These are phyloP conservation scores for Tragelaphus strepsiceros DNA, from an alignment of 2,113 vertebrate species.

Conservation along the genomic window DNA sequence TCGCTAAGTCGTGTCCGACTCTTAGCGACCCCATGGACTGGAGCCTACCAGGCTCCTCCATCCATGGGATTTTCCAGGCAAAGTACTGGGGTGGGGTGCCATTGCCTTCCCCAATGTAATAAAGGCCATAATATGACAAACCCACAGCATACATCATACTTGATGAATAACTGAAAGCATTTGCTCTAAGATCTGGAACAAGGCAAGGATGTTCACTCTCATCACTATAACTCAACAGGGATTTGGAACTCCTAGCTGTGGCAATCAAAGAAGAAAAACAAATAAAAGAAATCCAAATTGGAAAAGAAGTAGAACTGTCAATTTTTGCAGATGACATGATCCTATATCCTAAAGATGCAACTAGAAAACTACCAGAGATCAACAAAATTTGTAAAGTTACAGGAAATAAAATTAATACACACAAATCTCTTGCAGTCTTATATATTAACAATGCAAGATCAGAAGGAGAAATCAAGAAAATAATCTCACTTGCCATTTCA, in stretches of 20 bases:
- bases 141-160: not conserved
- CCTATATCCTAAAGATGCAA: not conserved
- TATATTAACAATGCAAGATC: not conserved
- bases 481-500: not conserved
- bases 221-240: not conserved
- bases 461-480: not conserved
- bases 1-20: no score
- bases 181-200: not conserved
- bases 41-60: no score
- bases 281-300: not conserved
- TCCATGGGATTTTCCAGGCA: no score
- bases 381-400: accelerated
- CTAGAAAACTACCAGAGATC: not conserved
- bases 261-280: not conserved
- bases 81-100: no score
- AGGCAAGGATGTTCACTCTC: not conserved
- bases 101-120: not conserved
- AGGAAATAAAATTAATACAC: not conserved
- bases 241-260: not conserved
- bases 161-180: not conserved
- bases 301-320: not conserved
- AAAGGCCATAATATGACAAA: not conserved
- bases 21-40: no score
- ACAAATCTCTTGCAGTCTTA: not conserved
- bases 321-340: not conserved